Evolutionary conservation across 2,113 vertebrate genomes (phyloP).

Genomic region (Diadophis punctatus): DNA sequence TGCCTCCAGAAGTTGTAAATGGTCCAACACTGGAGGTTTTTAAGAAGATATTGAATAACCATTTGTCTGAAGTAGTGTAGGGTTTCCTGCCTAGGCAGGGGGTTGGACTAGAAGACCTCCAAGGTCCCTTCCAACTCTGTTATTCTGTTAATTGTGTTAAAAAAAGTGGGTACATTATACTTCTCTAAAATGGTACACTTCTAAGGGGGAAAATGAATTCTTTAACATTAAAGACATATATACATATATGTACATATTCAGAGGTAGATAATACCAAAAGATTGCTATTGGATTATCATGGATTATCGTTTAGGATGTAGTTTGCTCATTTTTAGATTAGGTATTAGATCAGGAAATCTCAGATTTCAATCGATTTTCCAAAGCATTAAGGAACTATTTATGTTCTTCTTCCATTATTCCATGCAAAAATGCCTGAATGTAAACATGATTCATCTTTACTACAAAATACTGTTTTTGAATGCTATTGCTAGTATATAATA

Average conservation of each 20-base stretch:
- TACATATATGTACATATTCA: not conserved
- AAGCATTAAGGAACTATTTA: not conserved
- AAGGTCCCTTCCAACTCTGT: no score
- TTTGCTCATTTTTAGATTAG: not conserved
- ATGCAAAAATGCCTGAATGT: not conserved
- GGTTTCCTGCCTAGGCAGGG: no score
- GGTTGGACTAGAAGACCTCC: no score
- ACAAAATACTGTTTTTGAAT: not conserved
- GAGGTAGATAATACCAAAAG: not conserved
- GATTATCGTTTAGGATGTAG: not conserved
- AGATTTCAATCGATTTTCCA: not conserved
- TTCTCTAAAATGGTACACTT: not conserved
- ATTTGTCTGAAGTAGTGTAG: no score
- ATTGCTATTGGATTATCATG: not conserved
- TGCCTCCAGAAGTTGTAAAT: no score
- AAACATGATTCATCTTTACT: not conserved
- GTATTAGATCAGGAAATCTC: not conserved
- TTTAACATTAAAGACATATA: not conserved
- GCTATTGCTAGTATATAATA: not conserved
- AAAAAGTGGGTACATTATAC: not conserved
- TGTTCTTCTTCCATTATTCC: not conserved
- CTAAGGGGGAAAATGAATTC: not conserved
- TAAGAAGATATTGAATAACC: no score
- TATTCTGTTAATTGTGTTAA: no score
- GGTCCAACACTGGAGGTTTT: no score